Percentiles rank a stretch among this genome's conserved stretches.
phyloP scores from a whole-genome alignment of 2,797 vertebrate genomes.

The Acanthurus lineatus region DNA sequence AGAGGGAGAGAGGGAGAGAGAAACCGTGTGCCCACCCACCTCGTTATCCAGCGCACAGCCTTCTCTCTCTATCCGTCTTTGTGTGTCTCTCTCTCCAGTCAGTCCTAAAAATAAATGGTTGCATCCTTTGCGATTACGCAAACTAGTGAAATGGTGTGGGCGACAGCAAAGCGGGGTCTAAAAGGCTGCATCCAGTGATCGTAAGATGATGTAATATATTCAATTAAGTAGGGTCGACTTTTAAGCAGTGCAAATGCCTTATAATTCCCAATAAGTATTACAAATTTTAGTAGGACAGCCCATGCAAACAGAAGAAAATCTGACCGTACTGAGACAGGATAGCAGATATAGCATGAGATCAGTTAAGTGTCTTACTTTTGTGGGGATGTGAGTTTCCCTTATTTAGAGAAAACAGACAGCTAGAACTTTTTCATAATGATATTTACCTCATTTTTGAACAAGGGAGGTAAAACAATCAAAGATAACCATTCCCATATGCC shows the following conservation, averaged over 20 bases:
- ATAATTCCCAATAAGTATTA: not conserved
- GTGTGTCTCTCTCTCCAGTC: slow-evolving; percentile 14
- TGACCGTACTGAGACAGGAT: not conserved
- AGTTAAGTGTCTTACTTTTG: not conserved
- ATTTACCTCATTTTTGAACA: slow-evolving; percentile 7
- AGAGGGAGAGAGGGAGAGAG: slow-evolving; percentile 32
- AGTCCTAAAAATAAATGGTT: slow-evolving; percentile 61
- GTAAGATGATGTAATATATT: slow-evolving; percentile 14
- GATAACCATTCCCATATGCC: slow-evolving; percentile 20
- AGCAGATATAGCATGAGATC: not conserved
- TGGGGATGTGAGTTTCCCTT: not conserved
- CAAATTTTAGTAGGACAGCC: not conserved
- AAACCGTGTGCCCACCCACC: slow-evolving; percentile 65
- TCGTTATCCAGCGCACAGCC: slow-evolving; percentile 29
- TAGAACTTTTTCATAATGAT: not conserved
- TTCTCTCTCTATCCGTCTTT: slow-evolving; percentile 33
- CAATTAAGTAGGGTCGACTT: not conserved
- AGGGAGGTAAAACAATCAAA: slow-evolving; percentile 4
- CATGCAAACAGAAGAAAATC: not conserved
- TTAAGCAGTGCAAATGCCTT: not conserved
- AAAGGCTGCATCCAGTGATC: not conserved
- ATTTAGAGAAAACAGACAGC: not conserved
- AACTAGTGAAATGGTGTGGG: slow-evolving; percentile 18
- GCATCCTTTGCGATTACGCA: slow-evolving; percentile 57
- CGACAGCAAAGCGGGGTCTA: not conserved